Evolutionary conservation across 1,140 invertebrate genomes (phyloP), one percentile per base, ranked within the genome.

Genomic region (Anastrepha obliqua): DNA sequence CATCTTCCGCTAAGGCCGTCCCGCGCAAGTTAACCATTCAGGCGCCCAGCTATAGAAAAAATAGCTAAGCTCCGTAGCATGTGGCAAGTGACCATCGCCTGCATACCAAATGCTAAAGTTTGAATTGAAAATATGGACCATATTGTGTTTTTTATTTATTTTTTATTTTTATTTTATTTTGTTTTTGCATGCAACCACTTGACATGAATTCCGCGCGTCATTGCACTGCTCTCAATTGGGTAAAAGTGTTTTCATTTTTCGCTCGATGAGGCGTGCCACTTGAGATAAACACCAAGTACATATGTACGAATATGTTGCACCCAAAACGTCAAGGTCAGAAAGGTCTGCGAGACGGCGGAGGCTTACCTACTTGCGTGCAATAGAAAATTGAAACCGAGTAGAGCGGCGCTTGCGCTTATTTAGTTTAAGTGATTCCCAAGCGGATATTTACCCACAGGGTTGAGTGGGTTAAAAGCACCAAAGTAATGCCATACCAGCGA

Each of bases 191-290:
- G 15, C 15, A 44, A 74, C 39, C 44, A 13, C 67, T 74, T 74
- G 67, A 74, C 67, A 74, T 74, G 42, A 74, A 74, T 74, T n/a
- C 67, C 67, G 39, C 5, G 67, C 67, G 39, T 44, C 67, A 44
- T 47, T 74, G 67, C 39, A 42, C 8, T 7, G 74, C 74, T 81
- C 55, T 81, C 74, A n/a, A 51, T 81, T 81, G 74, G 74, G 74
- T 81, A 81, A 81, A 81, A 81, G 74, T 81, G 47, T 81, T 81
- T 81, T n/a, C 74, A 55, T 51, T 81, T 81, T 29, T n/a, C 47
- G 47, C 47, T 17, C 39, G 13, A 74, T 67, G 29, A 5, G 60
- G 60, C 9, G 60, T 17, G 17, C 60, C 6, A 15, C 17, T 20
- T 47, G 44, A 20, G 8, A 0, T 13, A 74, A 20, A 81, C n/a